Percentiles rank a stretch among this genome's conserved stretches.
Conservation (phyloP, 2,888 invertebrate species). For the Formica aserva region DNA sequence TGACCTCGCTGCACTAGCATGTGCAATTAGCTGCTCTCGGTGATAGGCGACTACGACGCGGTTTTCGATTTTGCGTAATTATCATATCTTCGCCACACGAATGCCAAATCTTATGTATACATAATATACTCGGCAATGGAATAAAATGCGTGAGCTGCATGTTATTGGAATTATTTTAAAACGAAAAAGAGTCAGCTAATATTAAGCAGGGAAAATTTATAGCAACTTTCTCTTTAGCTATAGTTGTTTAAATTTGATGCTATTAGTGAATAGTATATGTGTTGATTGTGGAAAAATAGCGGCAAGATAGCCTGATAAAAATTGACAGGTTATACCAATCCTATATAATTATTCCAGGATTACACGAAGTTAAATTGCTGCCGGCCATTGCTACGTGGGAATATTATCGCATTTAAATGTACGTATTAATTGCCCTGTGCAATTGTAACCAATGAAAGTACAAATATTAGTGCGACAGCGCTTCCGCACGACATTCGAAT, state of each 20-base stretch:
- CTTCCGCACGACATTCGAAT: constrained; percentile 38
- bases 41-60: constrained; percentile 35
- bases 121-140: constrained; percentile 1
- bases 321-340: background rate
- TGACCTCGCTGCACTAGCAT: constrained; percentile 82
- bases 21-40: constrained; percentile 58
- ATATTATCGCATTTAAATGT: constrained; percentile 40
- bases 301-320: background rate
- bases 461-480: constrained; percentile 26
- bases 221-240: background rate
- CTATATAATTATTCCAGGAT: constrained; percentile 17
- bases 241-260: background rate
- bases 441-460: constrained; percentile 40
- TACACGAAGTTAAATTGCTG: constrained; percentile 5
- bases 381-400: constrained; percentile 14
- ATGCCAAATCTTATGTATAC: background rate
- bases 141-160: background rate
- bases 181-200: background rate
- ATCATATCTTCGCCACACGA: constrained; percentile 20
- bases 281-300: background rate
- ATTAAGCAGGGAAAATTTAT: background rate
- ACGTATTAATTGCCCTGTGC: constrained; percentile 35
- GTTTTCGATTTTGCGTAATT: constrained; percentile 47
- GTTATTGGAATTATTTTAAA: constrained; percentile 20
- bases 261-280: background rate